Percentiles rank a stretch among this genome's conserved stretches.
Conservation (phyloP, 2,888 invertebrate species). For the Dione vanillae region DNA sequence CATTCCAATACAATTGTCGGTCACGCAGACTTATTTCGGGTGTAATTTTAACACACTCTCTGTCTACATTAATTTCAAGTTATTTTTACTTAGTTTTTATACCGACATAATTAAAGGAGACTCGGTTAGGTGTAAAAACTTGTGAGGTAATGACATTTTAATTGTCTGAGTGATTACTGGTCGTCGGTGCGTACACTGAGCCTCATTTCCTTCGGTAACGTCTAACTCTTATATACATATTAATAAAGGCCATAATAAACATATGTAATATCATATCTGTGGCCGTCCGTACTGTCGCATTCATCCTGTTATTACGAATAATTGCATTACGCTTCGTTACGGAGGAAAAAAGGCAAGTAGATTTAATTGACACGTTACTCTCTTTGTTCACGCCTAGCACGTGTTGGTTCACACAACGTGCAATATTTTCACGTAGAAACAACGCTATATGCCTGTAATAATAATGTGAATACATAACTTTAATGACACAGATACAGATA, state of each 20-base stretch:
- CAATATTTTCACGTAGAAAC: constrained; percentile 32
- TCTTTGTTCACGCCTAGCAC: constrained; percentile 78
- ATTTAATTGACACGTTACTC: constrained; percentile 80
- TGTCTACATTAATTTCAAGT: constrained; percentile 53
- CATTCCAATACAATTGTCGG: constrained; percentile 39
- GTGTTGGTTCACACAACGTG: constrained; percentile 70
- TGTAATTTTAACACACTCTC: constrained; percentile 49
- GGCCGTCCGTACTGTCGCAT: constrained; percentile 65
- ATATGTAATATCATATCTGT: constrained; percentile 18
- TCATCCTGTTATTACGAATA: constrained; percentile 83
- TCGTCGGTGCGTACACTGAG: constrained; percentile 56
- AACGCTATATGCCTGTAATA: constrained; percentile 14
- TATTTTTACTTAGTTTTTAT: constrained; percentile 64
- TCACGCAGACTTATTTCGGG: constrained; percentile 50
- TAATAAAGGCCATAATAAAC: constrained; percentile 36
- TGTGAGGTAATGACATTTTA: constrained; percentile 81
- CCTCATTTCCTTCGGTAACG: constrained; percentile 35
- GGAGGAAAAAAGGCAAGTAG: constrained; percentile 75
- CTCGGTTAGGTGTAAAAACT: constrained; percentile 79
- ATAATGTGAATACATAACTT: constrained; percentile 23
- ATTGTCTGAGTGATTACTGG: constrained; percentile 78
- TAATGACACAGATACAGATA: too few relatives aligned
- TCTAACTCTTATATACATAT: constrained; percentile 39
- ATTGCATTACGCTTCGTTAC: constrained; percentile 84
- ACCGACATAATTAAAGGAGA: constrained; percentile 72